Conservation (phyloP, 2,888 invertebrate genomes). For the Sicus ferrugineus region DNA sequence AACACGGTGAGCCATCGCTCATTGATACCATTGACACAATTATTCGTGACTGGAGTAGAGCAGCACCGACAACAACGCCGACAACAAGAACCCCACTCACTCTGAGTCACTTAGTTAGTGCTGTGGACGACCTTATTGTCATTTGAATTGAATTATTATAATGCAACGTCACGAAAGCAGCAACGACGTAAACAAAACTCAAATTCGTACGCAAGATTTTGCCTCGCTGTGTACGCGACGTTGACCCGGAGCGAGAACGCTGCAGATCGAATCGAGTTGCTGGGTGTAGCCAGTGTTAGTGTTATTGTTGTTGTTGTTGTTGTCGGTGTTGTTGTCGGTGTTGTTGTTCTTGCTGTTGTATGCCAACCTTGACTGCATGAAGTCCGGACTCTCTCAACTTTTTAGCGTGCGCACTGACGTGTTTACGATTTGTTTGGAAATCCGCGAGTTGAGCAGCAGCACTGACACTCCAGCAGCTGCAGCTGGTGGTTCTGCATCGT, state of each 20-base stretch:
- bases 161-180: neutral
- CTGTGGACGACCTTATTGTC: neutral
- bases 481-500: no score
- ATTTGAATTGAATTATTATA: neutral
- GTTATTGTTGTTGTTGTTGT: neutral
- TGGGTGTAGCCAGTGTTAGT: no score
- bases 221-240: neutral
- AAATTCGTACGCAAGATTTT: neutral
- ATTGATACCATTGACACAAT: constrained; percentile 4
- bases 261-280: neutral
- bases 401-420: no score
- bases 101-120: neutral
- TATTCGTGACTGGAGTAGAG: constrained; percentile 10
- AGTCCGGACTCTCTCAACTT: no score
- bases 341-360: neutral
- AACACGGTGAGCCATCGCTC: no score
- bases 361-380: neutral
- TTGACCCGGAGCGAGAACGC: neutral
- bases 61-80: constrained; percentile 8
- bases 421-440: neutral
- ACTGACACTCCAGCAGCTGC: no score
- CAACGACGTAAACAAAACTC: neutral
- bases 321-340: neutral
- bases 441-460: neutral
- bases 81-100: neutral